Base-by-base conservation (phyloP, 2,888 invertebrate species). In the Pseudococcus jackbeardsleyi region DNA sequence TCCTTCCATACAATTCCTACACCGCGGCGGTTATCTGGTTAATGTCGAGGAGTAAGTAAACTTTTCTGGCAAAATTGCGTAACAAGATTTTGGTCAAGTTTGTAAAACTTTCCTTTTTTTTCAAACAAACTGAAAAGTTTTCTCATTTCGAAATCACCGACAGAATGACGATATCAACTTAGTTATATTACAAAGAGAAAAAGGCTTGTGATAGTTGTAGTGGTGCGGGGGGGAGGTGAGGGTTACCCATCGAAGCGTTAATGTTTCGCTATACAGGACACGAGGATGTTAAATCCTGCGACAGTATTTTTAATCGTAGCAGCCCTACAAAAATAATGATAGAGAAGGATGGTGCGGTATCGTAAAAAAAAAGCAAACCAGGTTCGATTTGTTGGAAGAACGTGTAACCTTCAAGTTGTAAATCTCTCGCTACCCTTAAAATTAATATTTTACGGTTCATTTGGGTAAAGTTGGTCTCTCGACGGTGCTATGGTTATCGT, bases 51-150 rank as follows among this genome's bases (percentile, higher is more conserved):
- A 42, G 42, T 42, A 42, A 42, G 42, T 64, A 64, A 64, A 64
- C 64, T 64, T 64, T 64, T 64, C 19, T 33, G 26, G 1, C 1
- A 64, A 64, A 64, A 64, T 5, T 64, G 64, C 12, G 22, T 64
- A 64, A 64, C 64, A 22, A 22, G 64, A 64, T 64, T 42, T 64
- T 64, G 72, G 72, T 72, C 72, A 72, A 72, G 33, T 33, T 72
- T 33, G 72, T 15, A 33, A 72, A 72, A 72, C 15, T 72, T 72
- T 19, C 9, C 6, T 19, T 68, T 15, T 33, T 72, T 39, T 33
- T 72, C 8, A 64, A 64, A 64, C 64, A 22, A 64, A 64, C 22
- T 72, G 33, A 33, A 72, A 72, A 72, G 33, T 72, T 72, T 72
- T 33, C 33, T 72, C 72, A 72, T 72, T 72, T 72, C 15, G 72